These are phyloP conservation scores for Acanthopagrus latus DNA, from an alignment of 2,797 vertebrate species.

Conservation along the genomic window DNA sequence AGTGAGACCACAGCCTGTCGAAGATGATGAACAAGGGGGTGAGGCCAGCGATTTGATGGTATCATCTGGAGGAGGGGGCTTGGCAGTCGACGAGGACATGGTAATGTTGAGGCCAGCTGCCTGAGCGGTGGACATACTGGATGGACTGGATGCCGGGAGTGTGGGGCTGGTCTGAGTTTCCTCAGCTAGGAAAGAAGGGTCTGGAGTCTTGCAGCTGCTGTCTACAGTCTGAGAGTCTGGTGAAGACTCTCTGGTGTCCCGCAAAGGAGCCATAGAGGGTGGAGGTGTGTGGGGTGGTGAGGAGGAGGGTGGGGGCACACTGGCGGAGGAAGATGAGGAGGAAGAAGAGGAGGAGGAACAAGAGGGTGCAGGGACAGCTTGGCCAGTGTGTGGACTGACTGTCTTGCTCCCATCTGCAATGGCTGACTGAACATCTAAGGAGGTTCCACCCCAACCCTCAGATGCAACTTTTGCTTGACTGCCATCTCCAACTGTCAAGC, in stretches of 20 bases:
- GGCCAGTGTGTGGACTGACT: conserved; percentile 78
- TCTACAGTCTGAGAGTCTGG: conserved; percentile 95
- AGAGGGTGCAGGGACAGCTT: conserved; percentile 79
- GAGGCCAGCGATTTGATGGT: conserved; percentile 71
- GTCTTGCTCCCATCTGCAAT: conserved; percentile 72
- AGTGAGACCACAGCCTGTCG: conserved; percentile 67
- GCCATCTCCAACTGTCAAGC: conserved; percentile 43
- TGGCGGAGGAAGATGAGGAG: conserved; percentile 86
- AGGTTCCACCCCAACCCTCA: conserved; percentile 75
- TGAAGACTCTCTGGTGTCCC: conserved; percentile 88
- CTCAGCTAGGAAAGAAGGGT: conserved; percentile 89
- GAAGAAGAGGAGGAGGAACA: conserved; percentile 88
- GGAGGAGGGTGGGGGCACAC: conserved; percentile 82
- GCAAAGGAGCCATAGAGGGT: conserved; percentile 78
- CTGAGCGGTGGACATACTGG: conserved; percentile 64
- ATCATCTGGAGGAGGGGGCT: conserved; percentile 79
- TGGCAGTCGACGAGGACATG: conserved; percentile 74
- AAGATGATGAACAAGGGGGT: conserved; percentile 82
- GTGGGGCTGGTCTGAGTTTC: conserved; percentile 81
- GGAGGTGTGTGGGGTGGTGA: conserved; percentile 88
- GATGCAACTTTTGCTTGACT: conserved; percentile 61
- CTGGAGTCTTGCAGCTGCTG: conserved; percentile 94
- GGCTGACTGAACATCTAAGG: conserved; percentile 72
- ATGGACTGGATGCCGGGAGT: conserved; percentile 73
- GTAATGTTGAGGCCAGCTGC: conserved; percentile 59